Evolutionary conservation across 2,113 vertebrate genomes (phyloP).

Genomic region (Hydrolagus affinis): DNA sequence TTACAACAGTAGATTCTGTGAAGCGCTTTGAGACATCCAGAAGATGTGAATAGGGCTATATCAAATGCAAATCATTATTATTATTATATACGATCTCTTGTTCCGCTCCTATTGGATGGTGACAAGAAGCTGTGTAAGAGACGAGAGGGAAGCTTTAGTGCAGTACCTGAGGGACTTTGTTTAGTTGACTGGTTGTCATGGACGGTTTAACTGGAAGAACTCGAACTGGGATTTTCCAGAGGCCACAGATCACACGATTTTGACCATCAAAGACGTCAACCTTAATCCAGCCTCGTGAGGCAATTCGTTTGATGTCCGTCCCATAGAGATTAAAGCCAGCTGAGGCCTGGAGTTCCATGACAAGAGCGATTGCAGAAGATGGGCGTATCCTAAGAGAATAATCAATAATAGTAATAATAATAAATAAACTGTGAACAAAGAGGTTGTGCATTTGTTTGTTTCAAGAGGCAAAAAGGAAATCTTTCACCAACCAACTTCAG

Average conservation of each 20-base stretch:
- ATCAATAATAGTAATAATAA: neutral
- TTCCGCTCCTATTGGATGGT: no score
- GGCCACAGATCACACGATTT: slow-evolving; percentile 43
- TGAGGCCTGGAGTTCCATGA: slow-evolving; percentile 46
- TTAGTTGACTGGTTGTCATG: slow-evolving; percentile 42
- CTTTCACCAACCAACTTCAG: no score
- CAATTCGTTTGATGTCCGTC: slow-evolving; percentile 41
- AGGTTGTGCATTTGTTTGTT: neutral
- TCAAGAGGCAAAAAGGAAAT: neutral
- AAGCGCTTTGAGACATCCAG: no score
- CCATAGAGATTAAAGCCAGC: slow-evolving; percentile 43
- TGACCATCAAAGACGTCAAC: slow-evolving; percentile 44
- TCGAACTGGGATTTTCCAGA: slow-evolving; percentile 45
- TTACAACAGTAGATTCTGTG: no score
- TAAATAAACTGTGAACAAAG: neutral
- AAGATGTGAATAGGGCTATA: no score
- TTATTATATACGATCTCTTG: no score
- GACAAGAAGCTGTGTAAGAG: no score
- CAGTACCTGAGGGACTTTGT: slow-evolving; percentile 45
- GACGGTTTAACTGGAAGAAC: slow-evolving; percentile 43
- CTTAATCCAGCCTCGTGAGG: slow-evolving; percentile 45
- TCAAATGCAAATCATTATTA: no score
- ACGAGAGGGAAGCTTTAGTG: neutral
- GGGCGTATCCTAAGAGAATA: slow-evolving; percentile 41
- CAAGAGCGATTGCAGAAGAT: slow-evolving; percentile 39